Conservation (phyloP, 2,113 vertebrate genomes). For the Oxyruncus cristatus region DNA sequence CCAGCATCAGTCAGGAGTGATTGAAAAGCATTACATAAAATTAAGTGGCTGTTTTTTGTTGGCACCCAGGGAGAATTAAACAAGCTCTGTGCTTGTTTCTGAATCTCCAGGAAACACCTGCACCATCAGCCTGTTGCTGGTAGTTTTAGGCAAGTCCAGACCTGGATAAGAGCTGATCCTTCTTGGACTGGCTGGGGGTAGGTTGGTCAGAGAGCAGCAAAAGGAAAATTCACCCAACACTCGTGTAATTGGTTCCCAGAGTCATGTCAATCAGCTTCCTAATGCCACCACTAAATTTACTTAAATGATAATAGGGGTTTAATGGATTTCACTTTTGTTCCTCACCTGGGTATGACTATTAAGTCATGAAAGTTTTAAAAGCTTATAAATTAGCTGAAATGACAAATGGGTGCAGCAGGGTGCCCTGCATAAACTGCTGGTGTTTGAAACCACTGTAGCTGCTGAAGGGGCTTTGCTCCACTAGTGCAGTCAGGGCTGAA, state of each 20-base stretch:
- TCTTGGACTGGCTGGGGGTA: neutral
- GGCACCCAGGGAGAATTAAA: neutral
- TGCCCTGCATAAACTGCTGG: neutral
- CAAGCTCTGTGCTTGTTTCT: neutral
- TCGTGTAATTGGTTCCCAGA: neutral
- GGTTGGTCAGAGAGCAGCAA: neutral
- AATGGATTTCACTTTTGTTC: constrained; percentile 1
- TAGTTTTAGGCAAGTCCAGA: neutral
- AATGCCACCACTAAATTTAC: neutral
- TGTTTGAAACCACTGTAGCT: neutral
- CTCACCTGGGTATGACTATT: neutral
- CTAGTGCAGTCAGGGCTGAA: neutral
- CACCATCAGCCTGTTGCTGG: neutral
- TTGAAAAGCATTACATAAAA: neutral
- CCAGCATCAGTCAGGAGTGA: neutral
- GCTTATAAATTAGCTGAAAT: neutral
- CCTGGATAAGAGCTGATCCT: neutral
- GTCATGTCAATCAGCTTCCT: neutral
- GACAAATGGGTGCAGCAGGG: neutral
- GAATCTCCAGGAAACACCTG: neutral
- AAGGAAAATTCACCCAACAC: neutral
- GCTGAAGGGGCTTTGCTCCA: neutral
- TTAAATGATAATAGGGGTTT: neutral
- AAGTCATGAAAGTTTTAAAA: constrained; percentile 17
- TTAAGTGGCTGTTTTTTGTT: neutral